Base-by-base conservation (phyloP, 2,888 invertebrate species). In the Parelbella ahira region DNA sequence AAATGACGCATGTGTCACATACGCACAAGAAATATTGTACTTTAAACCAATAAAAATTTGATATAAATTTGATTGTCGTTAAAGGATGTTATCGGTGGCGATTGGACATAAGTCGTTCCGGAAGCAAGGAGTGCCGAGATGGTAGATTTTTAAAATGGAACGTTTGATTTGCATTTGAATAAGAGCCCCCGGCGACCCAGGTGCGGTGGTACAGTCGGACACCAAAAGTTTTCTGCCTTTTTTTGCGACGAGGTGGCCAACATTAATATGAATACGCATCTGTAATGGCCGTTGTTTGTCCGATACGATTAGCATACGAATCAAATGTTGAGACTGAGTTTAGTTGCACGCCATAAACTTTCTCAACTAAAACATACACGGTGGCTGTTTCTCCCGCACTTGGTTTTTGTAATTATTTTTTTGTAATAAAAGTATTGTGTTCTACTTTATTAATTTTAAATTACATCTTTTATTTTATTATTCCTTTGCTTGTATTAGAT, bases 151-250 rank as follows among this genome's bases (percentile, higher is more conserved):
- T 76, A 88, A 88, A 88, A 87, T 86, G 87, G 88, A 84, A 86
- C 87, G 81, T 84, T 88, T 88, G 87, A 88, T 88, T 88, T 88
- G 87, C 88, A 88, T 88, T 87, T 88, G 88, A 88, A 88, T 88
- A 75, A 79, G 81, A 76, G 83, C 83, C 84, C 83, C 80, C 63
- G 79, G 83, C 83, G 80, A 79, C 84, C 87, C 86, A 86, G 87
- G 86, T 86, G 86, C 81, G 57, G 56, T 56, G 60, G 83, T 83
- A 84, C 74, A 74, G 70, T 75, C 74, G 60, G 46, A 54, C 58
- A 58, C 64, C 58, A 64, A 81, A 77, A 76, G 67, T 75, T 77
- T 79, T 58, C 53, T 59, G 13, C 36, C 39, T 53, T 53, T 53
- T 58, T 58, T 56, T 53, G 49, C 51, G 39, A 43, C 47, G 46